phyloP scores from a whole-genome alignment of 2,113 vertebrate genomes.

The Microcebus murinus region DNA sequence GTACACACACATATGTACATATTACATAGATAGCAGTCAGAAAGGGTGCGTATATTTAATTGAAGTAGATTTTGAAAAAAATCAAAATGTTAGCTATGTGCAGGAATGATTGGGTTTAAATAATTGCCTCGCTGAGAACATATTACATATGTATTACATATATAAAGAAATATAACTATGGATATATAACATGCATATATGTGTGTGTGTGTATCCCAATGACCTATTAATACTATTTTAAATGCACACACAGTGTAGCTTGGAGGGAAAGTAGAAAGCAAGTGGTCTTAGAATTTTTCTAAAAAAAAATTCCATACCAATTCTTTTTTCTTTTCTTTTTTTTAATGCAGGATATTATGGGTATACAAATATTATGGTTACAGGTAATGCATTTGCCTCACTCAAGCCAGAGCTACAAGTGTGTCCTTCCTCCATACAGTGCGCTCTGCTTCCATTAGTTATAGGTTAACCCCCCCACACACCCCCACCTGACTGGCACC shows the following conservation, averaged over 20 bases:
- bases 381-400: no score
- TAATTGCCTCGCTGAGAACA: not conserved
- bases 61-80: not conserved
- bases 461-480: no score
- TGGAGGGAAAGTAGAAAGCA: not conserved
- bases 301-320: no score
- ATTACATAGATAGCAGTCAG: not conserved
- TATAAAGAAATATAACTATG: no score
- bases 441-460: no score
- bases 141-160: not conserved
- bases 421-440: no score
- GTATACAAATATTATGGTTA: no score
- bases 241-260: not conserved
- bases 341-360: no score
- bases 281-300: no score
- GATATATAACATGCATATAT: not conserved
- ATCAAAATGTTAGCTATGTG: not conserved
- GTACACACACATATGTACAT: fast-evolving
- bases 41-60: not conserved
- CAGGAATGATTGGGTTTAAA: not conserved
- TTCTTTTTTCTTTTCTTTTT: no score
- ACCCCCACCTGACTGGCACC: no score
- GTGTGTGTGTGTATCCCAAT: not conserved
- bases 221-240: not conserved
- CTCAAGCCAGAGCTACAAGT: no score